A percentile compares a stretch with the other conserved stretches of the same genome.
Evolutionary conservation across 2,888 invertebrate species (phyloP).

Genomic region (Drosophila glabriapex): DNA sequence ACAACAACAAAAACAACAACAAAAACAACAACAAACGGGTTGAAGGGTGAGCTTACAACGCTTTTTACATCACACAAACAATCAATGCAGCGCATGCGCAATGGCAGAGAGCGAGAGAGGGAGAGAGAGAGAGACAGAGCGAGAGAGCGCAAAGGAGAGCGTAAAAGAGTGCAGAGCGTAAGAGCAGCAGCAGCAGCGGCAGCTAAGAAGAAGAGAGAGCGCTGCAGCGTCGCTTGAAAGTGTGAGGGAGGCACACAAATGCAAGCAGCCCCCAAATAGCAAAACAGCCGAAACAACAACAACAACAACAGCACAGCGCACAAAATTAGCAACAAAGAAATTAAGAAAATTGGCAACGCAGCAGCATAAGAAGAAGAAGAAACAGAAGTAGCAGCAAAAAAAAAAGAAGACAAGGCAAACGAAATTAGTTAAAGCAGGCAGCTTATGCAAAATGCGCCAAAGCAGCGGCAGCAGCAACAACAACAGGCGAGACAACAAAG

Average conservation of each 20-base stretch:
- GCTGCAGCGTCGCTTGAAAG: slow-evolving; percentile 24
- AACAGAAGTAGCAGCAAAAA: slow-evolving; percentile 18
- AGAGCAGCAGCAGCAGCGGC: slow-evolving; percentile 11
- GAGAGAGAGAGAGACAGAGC: slow-evolving; percentile 6
- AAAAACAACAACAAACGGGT: slow-evolving; percentile 14
- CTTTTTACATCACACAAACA: slow-evolving; percentile 75
- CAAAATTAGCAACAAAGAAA: slow-evolving; percentile 69
- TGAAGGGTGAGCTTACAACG: slow-evolving; percentile 59
- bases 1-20: slow-evolving; percentile 29
- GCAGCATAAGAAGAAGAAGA: slow-evolving; percentile 30
- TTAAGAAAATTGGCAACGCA: slow-evolving; percentile 62
- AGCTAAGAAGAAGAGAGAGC: slow-evolving; percentile 20
- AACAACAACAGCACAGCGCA: slow-evolving; percentile 46
- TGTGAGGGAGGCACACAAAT: slow-evolving; percentile 43
- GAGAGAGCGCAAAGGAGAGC: slow-evolving; percentile 20
- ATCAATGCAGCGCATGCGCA: slow-evolving; percentile 77
- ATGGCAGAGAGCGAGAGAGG: neutral
- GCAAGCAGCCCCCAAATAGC: slow-evolving; percentile 77
- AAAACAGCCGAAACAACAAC: slow-evolving; percentile 10
- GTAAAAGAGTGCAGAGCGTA: slow-evolving; percentile 20
- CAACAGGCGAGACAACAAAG: slow-evolving; percentile 75
- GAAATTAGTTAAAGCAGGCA: slow-evolving; percentile 53
- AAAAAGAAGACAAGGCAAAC: slow-evolving; percentile 31
- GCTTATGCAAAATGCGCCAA: slow-evolving; percentile 65
- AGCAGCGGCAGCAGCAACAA: slow-evolving; percentile 37